Conservation (phyloP, 2,888 invertebrate genomes). For the Lasius platythorax region DNA sequence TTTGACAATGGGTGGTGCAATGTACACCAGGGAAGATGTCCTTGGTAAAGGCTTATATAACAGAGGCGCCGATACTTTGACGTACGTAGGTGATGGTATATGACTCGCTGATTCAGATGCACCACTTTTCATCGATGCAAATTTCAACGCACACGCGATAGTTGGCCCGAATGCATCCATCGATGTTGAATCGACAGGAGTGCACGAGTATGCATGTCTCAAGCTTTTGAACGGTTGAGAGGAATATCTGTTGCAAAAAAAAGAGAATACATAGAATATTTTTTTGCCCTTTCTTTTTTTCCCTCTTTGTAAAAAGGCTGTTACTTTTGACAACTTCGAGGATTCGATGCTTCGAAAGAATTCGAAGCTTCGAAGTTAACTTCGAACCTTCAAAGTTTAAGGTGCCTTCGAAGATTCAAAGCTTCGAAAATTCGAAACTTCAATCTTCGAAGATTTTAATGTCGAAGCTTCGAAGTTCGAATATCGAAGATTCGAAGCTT, state of each 20-base stretch:
- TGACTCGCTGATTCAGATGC: not conserved
- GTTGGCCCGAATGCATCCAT: conserved; percentile 61
- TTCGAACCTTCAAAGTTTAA: too few species aligned
- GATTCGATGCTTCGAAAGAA: too few species aligned
- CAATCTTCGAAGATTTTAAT: too few species aligned
- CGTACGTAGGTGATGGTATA: conserved; percentile 62
- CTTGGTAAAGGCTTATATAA: conserved; percentile 75
- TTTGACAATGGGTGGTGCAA: conserved; percentile 78
- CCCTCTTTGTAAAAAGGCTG: too few species aligned
- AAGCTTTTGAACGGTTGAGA: not conserved
- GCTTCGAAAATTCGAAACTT: too few species aligned
- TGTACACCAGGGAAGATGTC: conserved; percentile 74
- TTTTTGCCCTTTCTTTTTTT: not conserved
- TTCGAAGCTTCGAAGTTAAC: too few species aligned
- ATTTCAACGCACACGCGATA: conserved; percentile 74
- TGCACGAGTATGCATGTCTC: conserved; percentile 70
- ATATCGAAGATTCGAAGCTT: too few species aligned
- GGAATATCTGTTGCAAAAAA: conserved; percentile 27
- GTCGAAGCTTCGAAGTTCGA: too few species aligned
- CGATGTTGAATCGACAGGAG: conserved; percentile 60
- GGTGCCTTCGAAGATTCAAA: too few species aligned
- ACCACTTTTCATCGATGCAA: conserved; percentile 18
- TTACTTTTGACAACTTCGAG: too few species aligned
- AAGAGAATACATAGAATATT: not conserved
- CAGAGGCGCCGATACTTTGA: conserved; percentile 73